Percentiles rank a stretch among this genome's conserved stretches.
These are phyloP conservation scores for Stichodactyla helianthus DNA, from an alignment of 64 coral and sea anemone genomes.

Conservation along the genomic window DNA sequence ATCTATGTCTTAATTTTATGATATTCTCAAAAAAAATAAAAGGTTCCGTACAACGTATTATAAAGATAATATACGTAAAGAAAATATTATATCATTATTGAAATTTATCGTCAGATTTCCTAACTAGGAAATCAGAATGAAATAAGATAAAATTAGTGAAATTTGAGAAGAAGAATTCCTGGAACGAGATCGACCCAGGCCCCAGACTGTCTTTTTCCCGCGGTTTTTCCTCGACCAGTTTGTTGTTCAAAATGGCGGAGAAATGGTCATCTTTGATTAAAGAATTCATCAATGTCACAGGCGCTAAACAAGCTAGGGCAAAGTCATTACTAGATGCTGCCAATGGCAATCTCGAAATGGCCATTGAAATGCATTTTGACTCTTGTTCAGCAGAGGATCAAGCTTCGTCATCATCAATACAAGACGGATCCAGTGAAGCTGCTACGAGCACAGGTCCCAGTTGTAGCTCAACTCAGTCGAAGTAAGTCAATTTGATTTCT, in stretches of 20 bases:
- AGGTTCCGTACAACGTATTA: too few species aligned
- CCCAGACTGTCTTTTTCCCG: slow-evolving; percentile 49
- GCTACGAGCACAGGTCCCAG: background rate
- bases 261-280: slow-evolving; percentile 60
- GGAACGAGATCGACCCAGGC: slow-evolving; percentile 3
- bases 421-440: background rate
- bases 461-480: background rate
- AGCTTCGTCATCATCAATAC: background rate
- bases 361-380: slow-evolving; percentile 95
- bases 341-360: slow-evolving; percentile 99
- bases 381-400: slow-evolving; percentile 45
- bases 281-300: slow-evolving; percentile 90
- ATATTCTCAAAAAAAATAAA: too few species aligned
- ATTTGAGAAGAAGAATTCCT: background rate
- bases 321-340: slow-evolving; percentile 79
- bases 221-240: slow-evolving; percentile 25
- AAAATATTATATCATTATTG: too few species aligned
- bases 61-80: too few species aligned
- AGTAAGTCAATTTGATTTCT: background rate
- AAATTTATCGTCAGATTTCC: too few species aligned
- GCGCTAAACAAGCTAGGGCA: slow-evolving; percentile 64
- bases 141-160: background rate
- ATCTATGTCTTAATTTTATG: too few species aligned
- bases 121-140: too few species aligned
- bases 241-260: slow-evolving; percentile 80